These are phyloP conservation scores for Stichodactyla helianthus DNA, from an alignment of 64 coral and sea anemone species.

Conservation along the genomic window DNA sequence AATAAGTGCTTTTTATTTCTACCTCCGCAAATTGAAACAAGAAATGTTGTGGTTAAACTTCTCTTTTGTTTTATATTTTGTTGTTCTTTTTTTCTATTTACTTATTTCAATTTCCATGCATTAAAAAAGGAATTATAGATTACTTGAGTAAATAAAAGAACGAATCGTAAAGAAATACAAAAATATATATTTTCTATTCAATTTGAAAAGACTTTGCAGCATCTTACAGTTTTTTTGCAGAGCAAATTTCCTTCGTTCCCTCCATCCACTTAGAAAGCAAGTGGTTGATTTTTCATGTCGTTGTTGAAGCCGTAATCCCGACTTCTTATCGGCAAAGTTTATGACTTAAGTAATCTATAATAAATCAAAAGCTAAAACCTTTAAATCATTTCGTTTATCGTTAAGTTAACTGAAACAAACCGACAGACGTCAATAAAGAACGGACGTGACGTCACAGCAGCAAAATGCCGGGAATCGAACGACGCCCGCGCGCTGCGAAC, in stretches of 20 bases:
- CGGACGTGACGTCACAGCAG: conserved; percentile 17
- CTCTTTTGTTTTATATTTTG: too few species aligned
- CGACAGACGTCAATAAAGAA: background rate
- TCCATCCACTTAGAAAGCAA: background rate
- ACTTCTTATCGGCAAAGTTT: background rate
- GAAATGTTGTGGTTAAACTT: too few species aligned
- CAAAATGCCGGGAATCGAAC: background rate
- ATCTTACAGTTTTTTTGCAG: too few species aligned
- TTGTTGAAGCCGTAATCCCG: background rate
- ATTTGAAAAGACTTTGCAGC: too few species aligned
- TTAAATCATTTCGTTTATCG: background rate
- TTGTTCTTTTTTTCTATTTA: too few species aligned
- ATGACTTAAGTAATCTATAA: background rate
- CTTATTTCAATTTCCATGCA: too few species aligned
- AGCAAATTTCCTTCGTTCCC: background rate
- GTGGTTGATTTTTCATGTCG: background rate
- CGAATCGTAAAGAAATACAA: too few species aligned
- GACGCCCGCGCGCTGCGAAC: background rate
- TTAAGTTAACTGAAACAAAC: background rate
- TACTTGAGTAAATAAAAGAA: too few species aligned
- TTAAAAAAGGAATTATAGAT: too few species aligned
- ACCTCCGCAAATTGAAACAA: too few species aligned
- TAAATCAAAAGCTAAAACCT: background rate
- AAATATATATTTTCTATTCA: too few species aligned
- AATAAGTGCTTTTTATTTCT: too few species aligned